Evolutionary conservation across 2,888 invertebrate species (phyloP).

Genomic region (Synanthedon myopaeformis): DNA sequence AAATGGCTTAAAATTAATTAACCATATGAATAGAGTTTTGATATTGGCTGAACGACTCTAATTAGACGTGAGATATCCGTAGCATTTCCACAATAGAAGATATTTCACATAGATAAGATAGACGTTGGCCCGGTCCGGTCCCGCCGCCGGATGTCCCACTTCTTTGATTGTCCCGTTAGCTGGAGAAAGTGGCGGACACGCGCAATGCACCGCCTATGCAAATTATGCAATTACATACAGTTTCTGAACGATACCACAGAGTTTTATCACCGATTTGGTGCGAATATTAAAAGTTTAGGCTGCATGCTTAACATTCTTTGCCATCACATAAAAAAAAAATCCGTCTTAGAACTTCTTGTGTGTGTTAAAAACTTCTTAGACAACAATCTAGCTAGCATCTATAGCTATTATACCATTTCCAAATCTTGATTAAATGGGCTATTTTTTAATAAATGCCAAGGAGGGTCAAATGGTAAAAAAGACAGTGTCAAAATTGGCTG

Average conservation of each 20-base stretch:
- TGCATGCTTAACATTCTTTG: background rate
- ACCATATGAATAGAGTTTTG: background rate
- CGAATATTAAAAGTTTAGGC: background rate
- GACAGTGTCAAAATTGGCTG: too few relatives aligned
- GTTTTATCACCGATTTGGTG: background rate
- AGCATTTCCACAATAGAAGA: background rate
- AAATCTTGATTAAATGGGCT: too few relatives aligned
- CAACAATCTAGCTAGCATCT: too few relatives aligned
- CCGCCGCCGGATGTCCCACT: conserved; percentile 42
- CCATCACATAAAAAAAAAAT: background rate
- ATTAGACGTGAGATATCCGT: background rate
- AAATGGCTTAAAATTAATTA: too few relatives aligned
- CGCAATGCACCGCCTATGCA: conserved; percentile 54
- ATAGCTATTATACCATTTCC: too few relatives aligned
- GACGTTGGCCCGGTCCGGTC: background rate
- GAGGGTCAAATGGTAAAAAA: too few relatives aligned
- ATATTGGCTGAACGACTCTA: background rate
- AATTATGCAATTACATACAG: conserved; percentile 57
- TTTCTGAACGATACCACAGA: conserved; percentile 4
- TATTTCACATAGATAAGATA: background rate
- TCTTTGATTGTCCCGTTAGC: conserved; percentile 55
- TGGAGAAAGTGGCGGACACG: conserved; percentile 50
- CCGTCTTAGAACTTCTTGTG: too few relatives aligned
- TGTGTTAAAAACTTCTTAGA: too few relatives aligned
- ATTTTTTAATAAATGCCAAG: too few relatives aligned